Percentiles rank a stretch among this genome's conserved stretches.
These are phyloP conservation scores for Eupithecia subumbrata DNA, from an alignment of 2,888 invertebrate genomes.

Conservation along the genomic window DNA sequence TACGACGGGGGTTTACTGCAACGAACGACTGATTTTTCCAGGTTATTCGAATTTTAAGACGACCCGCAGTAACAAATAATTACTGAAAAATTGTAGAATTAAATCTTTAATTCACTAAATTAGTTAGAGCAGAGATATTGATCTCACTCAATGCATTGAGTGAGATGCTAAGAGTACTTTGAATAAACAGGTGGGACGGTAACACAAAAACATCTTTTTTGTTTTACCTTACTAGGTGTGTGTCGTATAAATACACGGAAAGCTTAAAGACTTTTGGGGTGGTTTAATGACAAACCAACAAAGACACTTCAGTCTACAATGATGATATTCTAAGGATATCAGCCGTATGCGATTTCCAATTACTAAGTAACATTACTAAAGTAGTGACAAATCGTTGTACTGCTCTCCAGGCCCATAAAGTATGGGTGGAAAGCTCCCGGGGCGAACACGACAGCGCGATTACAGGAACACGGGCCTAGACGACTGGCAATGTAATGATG, in stretches of 20 bases:
- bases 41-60: neutral
- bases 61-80: neutral
- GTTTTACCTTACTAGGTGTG: neutral
- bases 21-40: neutral
- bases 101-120: neutral
- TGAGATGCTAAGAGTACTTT: neutral
- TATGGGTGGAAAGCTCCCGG: constrained; percentile 65
- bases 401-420: constrained; percentile 53
- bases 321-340: constrained; percentile 11
- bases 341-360: constrained; percentile 30
- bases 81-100: neutral
- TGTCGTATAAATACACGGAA: neutral
- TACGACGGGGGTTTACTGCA: neutral
- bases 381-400: constrained; percentile 69
- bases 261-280: neutral
- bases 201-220: neutral
- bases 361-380: constrained; percentile 48
- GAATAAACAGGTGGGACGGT: neutral
- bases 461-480: constrained; percentile 55
- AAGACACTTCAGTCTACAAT: neutral
- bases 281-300: neutral
- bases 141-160: neutral
- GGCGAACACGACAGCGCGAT: constrained; percentile 72
- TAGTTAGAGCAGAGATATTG: neutral
- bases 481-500: constrained; percentile 33